Percentiles rank a stretch among this genome's conserved stretches.
These are phyloP conservation scores for Cremastinae sp. DNA, from an alignment of 2,888 invertebrate genomes.

Conservation along the genomic window DNA sequence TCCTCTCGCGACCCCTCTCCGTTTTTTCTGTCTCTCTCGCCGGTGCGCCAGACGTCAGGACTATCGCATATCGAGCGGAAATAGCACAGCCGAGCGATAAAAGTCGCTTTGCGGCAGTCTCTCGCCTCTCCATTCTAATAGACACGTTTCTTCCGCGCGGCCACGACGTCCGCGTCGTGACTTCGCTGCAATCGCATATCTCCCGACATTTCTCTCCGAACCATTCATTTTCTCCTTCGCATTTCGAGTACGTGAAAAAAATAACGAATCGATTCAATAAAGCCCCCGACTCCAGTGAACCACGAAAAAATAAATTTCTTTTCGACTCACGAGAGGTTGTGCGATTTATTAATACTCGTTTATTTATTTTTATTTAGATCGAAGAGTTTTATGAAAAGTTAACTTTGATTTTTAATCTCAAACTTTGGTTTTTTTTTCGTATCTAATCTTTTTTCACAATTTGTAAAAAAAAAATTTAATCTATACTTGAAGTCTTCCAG, in stretches of 20 bases:
- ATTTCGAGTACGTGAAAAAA: background rate
- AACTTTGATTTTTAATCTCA: no score
- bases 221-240: conserved; percentile 24
- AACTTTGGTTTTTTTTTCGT: no score
- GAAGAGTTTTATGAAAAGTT: no score
- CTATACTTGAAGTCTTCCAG: no score
- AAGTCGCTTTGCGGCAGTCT: conserved; percentile 54
- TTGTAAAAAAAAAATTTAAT: no score
- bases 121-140: conserved; percentile 34
- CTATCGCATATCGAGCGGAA: conserved; percentile 65
- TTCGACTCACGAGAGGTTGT: no score
- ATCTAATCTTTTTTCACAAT: no score
- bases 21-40: conserved; percentile 8
- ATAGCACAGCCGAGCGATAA: conserved; percentile 65
- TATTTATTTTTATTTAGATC: no score
- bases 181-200: conserved; percentile 5
- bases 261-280: background rate
- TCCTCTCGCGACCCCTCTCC: conserved; percentile 20
- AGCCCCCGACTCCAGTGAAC: no score
- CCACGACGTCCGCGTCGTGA: background rate
- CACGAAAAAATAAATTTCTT: no score
- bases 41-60: conserved; percentile 32
- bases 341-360: no score
- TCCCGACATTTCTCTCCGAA: conserved; percentile 1
- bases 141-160: conserved; percentile 2